Percentiles rank a stretch among this genome's conserved stretches.
These are phyloP conservation scores for Netelia inedita DNA, from an alignment of 2,888 invertebrate species.

Conservation along the genomic window DNA sequence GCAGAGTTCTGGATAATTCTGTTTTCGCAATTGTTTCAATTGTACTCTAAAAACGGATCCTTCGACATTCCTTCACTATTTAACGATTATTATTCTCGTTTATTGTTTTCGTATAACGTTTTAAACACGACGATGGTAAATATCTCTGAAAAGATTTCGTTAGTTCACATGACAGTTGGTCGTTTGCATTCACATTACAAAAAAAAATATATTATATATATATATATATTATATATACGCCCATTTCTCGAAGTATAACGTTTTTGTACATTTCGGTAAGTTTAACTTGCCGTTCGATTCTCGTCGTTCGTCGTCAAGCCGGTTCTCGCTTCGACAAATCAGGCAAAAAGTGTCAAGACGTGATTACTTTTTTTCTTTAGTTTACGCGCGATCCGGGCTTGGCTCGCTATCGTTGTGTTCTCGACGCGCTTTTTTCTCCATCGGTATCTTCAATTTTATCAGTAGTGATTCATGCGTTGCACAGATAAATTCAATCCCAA, in stretches of 20 bases:
- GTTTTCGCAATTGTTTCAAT: background rate
- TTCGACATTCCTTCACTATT: background rate
- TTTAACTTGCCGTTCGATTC: slow-evolving; percentile 52
- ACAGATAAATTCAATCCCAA: slow-evolving; percentile 22
- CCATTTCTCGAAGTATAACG: slow-evolving; percentile 55
- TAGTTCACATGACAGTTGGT: slow-evolving; percentile 72
- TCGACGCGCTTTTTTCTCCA: slow-evolving; percentile 30
- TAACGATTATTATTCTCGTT: slow-evolving; percentile 67
- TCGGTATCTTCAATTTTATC: slow-evolving; percentile 6
- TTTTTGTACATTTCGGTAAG: slow-evolving; percentile 46
- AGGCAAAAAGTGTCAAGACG: background rate
- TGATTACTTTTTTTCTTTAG: background rate
- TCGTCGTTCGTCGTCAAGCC: slow-evolving; percentile 64
- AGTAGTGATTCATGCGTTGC: slow-evolving; percentile 3
- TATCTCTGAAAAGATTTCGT: slow-evolving; percentile 78
- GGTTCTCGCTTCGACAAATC: slow-evolving; percentile 19
- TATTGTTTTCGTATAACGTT: slow-evolving; percentile 74
- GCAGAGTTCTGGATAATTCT: background rate
- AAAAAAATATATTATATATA: slow-evolving; percentile 54
- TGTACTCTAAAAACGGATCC: background rate
- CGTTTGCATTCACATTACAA: slow-evolving; percentile 64
- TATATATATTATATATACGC: slow-evolving; percentile 45
- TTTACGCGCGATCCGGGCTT: slow-evolving; percentile 25
- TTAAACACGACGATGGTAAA: slow-evolving; percentile 72
- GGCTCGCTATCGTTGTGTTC: slow-evolving; percentile 41